Conservation (phyloP, 1,140 invertebrate genomes). For the Lanistes nyassanus region DNA sequence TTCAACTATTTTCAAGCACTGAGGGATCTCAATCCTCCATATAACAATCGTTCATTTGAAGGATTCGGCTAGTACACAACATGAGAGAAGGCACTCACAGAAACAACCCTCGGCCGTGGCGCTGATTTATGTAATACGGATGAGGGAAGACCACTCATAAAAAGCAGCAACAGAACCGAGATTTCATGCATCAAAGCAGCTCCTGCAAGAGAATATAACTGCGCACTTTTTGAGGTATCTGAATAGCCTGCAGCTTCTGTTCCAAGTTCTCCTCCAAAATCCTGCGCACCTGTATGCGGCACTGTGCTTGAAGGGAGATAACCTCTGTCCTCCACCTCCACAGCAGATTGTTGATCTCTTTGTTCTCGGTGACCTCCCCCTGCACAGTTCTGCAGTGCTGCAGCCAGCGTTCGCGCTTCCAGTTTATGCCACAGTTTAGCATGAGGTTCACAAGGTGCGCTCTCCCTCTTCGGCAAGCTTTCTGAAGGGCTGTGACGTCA, state of each 20-base stretch:
- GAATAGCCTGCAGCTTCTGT: not conserved
- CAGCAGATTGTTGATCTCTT: constrained; percentile 12
- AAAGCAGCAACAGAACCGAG: no score
- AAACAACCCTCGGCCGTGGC: no score
- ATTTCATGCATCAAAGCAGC: constrained; percentile 3
- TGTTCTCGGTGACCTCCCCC: not conserved
- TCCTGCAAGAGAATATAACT: constrained; percentile 22
- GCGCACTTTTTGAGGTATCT: constrained; percentile 17
- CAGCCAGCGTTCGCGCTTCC: constrained; percentile 32
- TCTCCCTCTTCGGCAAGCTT: constrained; percentile 26
- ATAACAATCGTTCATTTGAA: no score
- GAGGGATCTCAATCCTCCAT: no score
- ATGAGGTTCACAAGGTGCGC: constrained; percentile 18
- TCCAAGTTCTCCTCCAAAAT: constrained; percentile 19
- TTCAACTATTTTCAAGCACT: no score
- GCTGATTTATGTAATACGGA: no score
- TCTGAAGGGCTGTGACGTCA: constrained; percentile 32
- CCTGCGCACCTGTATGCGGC: constrained; percentile 1
- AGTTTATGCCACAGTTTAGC: constrained; percentile 27
- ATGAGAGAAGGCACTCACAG: no score
- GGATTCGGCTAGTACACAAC: no score
- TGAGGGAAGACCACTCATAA: no score
- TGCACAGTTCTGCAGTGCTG: not conserved
- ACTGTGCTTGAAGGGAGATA: constrained; percentile 18
- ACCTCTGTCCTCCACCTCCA: constrained; percentile 6